Evolutionary conservation across 2,888 invertebrate species (phyloP), one percentile per base, ranked within the genome.

Genomic region (Marasmarcha lunaedactyla): DNA sequence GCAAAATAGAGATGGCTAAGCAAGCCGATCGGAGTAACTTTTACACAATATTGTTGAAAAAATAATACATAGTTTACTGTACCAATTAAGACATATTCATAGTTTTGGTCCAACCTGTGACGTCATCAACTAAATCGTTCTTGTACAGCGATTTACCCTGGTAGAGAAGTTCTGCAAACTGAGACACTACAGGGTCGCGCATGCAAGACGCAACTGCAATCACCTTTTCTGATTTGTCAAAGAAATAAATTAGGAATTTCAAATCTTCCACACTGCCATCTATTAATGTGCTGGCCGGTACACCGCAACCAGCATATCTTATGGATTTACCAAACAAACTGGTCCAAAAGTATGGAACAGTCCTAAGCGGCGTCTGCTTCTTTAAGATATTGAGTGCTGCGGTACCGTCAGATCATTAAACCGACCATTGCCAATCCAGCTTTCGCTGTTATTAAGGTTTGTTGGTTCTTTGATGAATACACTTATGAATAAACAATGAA

Each of bases 291-390:
- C 90, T 90, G 46, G 88, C 87, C 35, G 89, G 86, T 45, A 83
- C 85, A 0, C 94, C 95, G 62, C 92, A 89, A 3, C 97, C 97
- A 13, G 95, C 88, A 65, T 94, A 95, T 35, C 94, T 86, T 38
- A 95, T 87, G 33, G 90, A 90, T 62, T 92, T 93, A 1, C 94
- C 95, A 51, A 94, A 95, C 42, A 97, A 67, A 70, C 90, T 87
- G 0, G 96, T 95, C 93, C 97, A 98, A 83, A 98, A 98, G 73
- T 90, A 97, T 0, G 97, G 97, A 0, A 97, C 92, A 0, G 92
- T 87, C 51, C 86, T 83, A 39, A 92, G 61, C 1, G 87, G 74
- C 2, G 84, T 84, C 25, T 81, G 71, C 47, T 88, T 88, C 35
- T 89, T 91, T 11, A 91, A 65, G 79, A 98, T 95, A 70, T 94